These are phyloP conservation scores for Drosophila aff. DNA, from an alignment of 1,140 invertebrate species.

Conservation along the genomic window DNA sequence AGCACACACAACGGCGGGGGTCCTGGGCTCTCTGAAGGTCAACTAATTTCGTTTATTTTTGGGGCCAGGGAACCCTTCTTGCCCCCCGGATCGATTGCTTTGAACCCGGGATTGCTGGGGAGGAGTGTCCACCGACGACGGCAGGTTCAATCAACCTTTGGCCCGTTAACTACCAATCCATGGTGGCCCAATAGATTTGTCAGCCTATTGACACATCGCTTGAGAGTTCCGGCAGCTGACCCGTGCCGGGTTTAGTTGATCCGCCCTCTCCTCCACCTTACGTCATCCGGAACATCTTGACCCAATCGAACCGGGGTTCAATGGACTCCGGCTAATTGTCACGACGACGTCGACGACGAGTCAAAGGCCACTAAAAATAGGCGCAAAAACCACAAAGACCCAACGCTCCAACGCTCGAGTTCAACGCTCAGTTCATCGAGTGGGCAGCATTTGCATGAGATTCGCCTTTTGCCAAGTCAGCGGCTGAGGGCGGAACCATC, in stretches of 20 bases:
- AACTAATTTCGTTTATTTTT: constrained; percentile 75
- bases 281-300: constrained; percentile 60
- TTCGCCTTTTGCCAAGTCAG: constrained; percentile 53
- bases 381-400: constrained; percentile 26
- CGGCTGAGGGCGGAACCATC: constrained; percentile 18
- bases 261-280: constrained; percentile 15
- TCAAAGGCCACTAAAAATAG: constrained; percentile 50
- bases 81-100: constrained; percentile 59
- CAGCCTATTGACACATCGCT: constrained; percentile 54
- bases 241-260: constrained; percentile 1
- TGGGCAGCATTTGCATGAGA: constrained; percentile 55
- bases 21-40: constrained; percentile 64
- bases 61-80: constrained; percentile 13
- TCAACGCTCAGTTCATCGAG: constrained; percentile 46
- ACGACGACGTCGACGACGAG: constrained; percentile 9
- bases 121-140: background rate
- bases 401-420: constrained; percentile 18
- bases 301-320: constrained; percentile 66
- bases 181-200: constrained; percentile 61
- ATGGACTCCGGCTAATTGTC: constrained; percentile 74
- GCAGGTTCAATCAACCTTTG: constrained; percentile 76
- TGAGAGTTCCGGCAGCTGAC: constrained; percentile 67
- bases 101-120: constrained; percentile 35
- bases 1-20: constrained; percentile 18
- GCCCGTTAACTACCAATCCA: constrained; percentile 31